These are phyloP conservation scores for Urocitellus parryii DNA, from an alignment of 2,113 vertebrate genomes.

Conservation along the genomic window DNA sequence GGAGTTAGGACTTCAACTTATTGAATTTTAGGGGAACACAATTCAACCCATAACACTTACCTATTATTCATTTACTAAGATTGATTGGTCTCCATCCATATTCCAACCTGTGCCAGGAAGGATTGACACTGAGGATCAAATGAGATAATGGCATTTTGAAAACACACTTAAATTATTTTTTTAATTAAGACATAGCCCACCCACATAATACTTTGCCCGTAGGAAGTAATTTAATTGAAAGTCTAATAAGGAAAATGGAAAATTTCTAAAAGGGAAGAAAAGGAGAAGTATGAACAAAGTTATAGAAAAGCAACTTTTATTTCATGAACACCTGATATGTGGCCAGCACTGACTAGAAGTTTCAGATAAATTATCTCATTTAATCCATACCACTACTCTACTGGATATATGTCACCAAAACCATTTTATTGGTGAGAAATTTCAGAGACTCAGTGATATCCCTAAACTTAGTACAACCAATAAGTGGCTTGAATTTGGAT, in stretches of 20 bases:
- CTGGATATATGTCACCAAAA: background rate
- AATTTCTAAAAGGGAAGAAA: constrained; percentile 17
- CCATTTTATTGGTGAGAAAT: background rate
- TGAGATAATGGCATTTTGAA: constrained; percentile 19
- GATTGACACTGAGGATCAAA: background rate
- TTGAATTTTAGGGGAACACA: background rate
- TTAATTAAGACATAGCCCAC: background rate
- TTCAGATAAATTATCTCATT: background rate
- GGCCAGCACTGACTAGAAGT: background rate
- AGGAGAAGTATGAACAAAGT: background rate
- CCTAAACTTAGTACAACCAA: background rate
- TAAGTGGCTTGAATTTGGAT: background rate
- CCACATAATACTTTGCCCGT: background rate
- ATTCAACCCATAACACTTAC: background rate
- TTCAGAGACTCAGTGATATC: background rate
- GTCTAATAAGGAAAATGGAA: constrained; percentile 35
- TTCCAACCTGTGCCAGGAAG: background rate
- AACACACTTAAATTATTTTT: constrained; percentile 11
- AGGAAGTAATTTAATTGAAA: constrained; percentile 42
- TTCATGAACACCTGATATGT: background rate
- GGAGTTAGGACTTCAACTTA: background rate
- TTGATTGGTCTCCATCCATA: background rate
- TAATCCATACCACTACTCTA: background rate
- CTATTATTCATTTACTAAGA: background rate
- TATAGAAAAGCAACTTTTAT: background rate